Evolutionary conservation across 2,888 invertebrate species (phyloP), one percentile per base, ranked within the genome.

Genomic region (Ypsolopha scabrella): DNA sequence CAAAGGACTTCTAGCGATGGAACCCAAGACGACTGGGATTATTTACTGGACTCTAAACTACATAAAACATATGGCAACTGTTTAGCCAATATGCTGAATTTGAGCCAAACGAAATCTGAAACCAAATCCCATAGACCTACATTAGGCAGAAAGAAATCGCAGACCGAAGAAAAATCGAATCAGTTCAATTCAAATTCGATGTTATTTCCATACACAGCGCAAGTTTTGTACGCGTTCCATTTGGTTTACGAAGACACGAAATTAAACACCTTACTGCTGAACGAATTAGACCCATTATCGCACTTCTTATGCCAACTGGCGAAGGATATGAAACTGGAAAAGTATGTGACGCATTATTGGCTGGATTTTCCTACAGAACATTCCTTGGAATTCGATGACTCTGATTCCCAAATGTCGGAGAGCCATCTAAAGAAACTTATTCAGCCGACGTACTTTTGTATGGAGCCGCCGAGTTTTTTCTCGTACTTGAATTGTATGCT

Each of bases 181-280:
- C 83, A 86, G 60, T 88, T 93, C 53, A 91, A 92, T 61, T 73
- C 87, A 0, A 90, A 89, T 54, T 89, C 93, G 0, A 70, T 91
- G 0, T 77, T 97, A 2, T 96, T 94, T 62, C 88, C 91, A 0
- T 90, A 92, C 61, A 89, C 94, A 9, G 88, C 93, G 6, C 87
- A 93, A 51, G 88, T 97, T 36, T 87, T 96, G 52, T 95, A 91
- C 68, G 89, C 93, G 0, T 83, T 98, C 38, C 98, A 98, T 80
- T 82, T 98, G 36, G 87, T 97, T 0, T 97, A 97, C 65, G 97
- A 98, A 87, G 97, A 97, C 67, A 83, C 95, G 6, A 97, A 97
- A 69, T 72, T 97, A 52, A 93, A 95, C 63, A 88, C 90, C 0
- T 79, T 94, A 0, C 78, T 93, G 58, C 88, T 89, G 47, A 90